A percentile compares a stretch with the other conserved stretches of the same genome.
Conservation (phyloP, 2,888 invertebrate genomes). For the Uropetala carovei region DNA sequence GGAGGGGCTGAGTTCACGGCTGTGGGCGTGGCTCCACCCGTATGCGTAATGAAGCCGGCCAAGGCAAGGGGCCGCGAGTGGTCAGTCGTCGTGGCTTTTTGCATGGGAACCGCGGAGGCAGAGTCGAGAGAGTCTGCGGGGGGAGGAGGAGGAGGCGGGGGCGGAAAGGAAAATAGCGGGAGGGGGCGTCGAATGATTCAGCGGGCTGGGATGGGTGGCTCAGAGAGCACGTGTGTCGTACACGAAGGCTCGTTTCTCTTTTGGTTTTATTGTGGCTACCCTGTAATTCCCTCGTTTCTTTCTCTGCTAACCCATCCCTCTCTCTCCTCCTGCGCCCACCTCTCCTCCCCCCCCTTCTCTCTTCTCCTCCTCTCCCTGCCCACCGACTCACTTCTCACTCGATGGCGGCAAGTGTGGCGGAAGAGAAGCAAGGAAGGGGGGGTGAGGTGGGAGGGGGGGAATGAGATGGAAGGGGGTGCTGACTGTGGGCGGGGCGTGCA, state of each 20-base stretch:
- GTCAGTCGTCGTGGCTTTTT: slow-evolving; percentile 59
- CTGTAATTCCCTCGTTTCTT: slow-evolving; percentile 30
- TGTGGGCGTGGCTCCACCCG: slow-evolving; percentile 50
- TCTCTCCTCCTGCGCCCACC: not conserved
- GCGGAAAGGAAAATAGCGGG: not conserved
- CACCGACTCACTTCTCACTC: slow-evolving; percentile 42
- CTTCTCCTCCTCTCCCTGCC: slow-evolving; percentile 10
- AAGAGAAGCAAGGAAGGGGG: not conserved
- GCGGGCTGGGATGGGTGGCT: slow-evolving; percentile 9
- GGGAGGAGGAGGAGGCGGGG: not conserved
- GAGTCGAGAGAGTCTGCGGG: not conserved
- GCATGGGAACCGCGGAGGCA: slow-evolving; percentile 6
- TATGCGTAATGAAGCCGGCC: slow-evolving; percentile 60
- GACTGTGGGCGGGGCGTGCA: slow-evolving; percentile 61
- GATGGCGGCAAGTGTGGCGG: slow-evolving; percentile 37
- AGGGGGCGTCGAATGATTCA: not conserved
- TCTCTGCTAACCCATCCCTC: not conserved
- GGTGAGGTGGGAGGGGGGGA: not conserved
- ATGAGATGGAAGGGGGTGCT: slow-evolving; percentile 21
- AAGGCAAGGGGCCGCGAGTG: slow-evolving; percentile 48
- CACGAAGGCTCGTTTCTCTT: slow-evolving; percentile 60
- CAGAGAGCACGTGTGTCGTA: slow-evolving; percentile 56
- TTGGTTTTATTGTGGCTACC: slow-evolving; percentile 61
- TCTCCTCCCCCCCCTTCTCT: not conserved
- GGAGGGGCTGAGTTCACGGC: slow-evolving; percentile 9